Percentiles rank a stretch among this genome's conserved stretches.
These are phyloP conservation scores for Tachuris rubrigastra DNA, from an alignment of 2,113 vertebrate species.

Conservation along the genomic window DNA sequence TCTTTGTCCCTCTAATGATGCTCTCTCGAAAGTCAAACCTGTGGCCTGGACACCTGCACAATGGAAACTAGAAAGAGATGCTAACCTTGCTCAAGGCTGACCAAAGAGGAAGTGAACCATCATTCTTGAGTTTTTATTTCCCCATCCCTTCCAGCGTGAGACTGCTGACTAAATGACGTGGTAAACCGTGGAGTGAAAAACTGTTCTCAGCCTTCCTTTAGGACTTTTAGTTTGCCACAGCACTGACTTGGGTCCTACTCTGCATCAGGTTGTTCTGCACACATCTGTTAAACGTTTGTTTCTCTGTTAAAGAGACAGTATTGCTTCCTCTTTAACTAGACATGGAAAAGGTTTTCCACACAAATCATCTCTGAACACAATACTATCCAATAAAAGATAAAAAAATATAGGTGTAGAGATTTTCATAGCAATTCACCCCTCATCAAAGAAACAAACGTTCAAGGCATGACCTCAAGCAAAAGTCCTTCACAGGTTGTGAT, in stretches of 20 bases:
- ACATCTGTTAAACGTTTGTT: rapidly evolving
- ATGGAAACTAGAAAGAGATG: neutral
- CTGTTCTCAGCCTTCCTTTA: neutral
- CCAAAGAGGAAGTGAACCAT: conserved; percentile 10
- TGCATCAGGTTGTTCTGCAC: rapidly evolving
- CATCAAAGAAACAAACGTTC: neutral
- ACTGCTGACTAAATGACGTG: neutral
- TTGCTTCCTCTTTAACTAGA: neutral
- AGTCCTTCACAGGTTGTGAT: neutral
- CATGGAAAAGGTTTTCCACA: neutral
- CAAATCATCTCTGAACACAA: neutral
- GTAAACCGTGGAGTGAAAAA: neutral
- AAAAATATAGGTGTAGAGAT: neutral
- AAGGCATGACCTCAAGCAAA: neutral
- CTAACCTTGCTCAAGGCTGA: neutral
- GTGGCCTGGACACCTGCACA: conserved; percentile 5
- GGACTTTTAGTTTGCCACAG: neutral
- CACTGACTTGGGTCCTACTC: neutral
- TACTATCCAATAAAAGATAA: neutral
- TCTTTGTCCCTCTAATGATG: neutral
- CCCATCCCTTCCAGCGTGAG: neutral
- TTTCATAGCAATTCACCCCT: neutral
- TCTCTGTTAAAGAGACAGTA: neutral
- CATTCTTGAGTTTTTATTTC: neutral
- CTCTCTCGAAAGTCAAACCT: neutral